These are phyloP conservation scores for Drosophila malerkotliana DNA, from an alignment of 1,140 invertebrate genomes.

Conservation along the genomic window DNA sequence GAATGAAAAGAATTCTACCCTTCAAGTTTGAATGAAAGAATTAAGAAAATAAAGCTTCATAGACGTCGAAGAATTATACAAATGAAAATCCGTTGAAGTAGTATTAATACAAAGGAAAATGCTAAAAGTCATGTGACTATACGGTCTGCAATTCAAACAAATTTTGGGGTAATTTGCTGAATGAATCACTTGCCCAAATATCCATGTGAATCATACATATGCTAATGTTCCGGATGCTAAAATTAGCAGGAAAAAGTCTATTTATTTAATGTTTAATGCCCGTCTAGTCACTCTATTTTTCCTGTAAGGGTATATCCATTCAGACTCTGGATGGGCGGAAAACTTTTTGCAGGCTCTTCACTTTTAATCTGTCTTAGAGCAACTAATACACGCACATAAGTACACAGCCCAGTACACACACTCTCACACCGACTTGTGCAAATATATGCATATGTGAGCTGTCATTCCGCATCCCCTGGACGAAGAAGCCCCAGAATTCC, in stretches of 20 bases:
- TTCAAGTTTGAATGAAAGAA: not conserved
- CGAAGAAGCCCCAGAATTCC: conserved; percentile 28
- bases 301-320: conserved; percentile 24
- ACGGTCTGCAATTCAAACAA: not conserved
- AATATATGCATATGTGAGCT: conserved; percentile 67
- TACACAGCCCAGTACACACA: conserved; percentile 5
- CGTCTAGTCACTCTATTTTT: conserved; percentile 1
- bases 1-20: not conserved
- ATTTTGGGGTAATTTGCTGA: not conserved
- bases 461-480: conserved; percentile 35
- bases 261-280: not conserved
- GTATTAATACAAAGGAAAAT: not conserved
- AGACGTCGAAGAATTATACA: no score
- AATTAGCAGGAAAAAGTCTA: conserved; percentile 23
- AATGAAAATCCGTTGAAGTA: not conserved
- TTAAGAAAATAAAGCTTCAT: not conserved
- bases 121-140: not conserved
- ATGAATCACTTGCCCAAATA: conserved; percentile 11
- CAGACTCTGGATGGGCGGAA: conserved; percentile 17
- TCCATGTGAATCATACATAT: conserved; percentile 14
- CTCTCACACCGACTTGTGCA: conserved; percentile 18
- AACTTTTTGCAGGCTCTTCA: conserved; percentile 68
- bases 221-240: conserved; percentile 25
- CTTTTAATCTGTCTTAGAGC: conserved; percentile 74
- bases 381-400: conserved; percentile 25